Conservation (phyloP, 2,113 vertebrate species). For the Lota lota region DNA sequence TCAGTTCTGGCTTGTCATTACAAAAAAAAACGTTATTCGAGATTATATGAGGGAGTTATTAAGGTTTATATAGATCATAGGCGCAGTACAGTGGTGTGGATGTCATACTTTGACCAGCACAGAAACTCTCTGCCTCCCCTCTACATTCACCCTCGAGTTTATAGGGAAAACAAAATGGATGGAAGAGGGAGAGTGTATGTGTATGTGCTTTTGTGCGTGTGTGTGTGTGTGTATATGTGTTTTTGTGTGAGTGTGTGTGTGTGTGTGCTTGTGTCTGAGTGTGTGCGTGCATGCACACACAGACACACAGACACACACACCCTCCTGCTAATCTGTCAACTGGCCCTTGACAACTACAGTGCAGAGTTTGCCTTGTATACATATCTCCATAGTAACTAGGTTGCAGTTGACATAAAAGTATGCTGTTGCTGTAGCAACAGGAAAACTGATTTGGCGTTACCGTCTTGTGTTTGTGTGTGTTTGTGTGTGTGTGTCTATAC, state of each 20-base stretch:
- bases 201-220: constrained; percentile 5
- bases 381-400: constrained; percentile 88
- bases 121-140: too few species aligned
- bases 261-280: constrained; percentile 24
- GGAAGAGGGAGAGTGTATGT: not conserved
- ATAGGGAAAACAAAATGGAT: not conserved
- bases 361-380: constrained; percentile 92
- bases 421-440: constrained; percentile 92
- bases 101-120: too few species aligned
- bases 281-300: constrained; percentile 28
- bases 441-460: constrained; percentile 88
- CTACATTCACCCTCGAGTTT: too few species aligned
- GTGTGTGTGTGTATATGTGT: constrained; percentile 13
- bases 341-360: constrained; percentile 85
- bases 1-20: constrained; percentile 50
- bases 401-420: constrained; percentile 96
- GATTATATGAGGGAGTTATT: too few species aligned
- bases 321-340: constrained; percentile 82
- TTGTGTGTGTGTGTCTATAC: constrained; percentile 13
- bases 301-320: constrained; percentile 35
- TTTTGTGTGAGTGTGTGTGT: constrained; percentile 9
- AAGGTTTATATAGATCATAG: too few species aligned
- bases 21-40: too few species aligned
- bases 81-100: not conserved
- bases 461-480: constrained; percentile 42